Percentiles rank a stretch among this genome's conserved stretches.
Conservation (phyloP, 2,797 vertebrate genomes). For the Poeciliopsis infans region DNA sequence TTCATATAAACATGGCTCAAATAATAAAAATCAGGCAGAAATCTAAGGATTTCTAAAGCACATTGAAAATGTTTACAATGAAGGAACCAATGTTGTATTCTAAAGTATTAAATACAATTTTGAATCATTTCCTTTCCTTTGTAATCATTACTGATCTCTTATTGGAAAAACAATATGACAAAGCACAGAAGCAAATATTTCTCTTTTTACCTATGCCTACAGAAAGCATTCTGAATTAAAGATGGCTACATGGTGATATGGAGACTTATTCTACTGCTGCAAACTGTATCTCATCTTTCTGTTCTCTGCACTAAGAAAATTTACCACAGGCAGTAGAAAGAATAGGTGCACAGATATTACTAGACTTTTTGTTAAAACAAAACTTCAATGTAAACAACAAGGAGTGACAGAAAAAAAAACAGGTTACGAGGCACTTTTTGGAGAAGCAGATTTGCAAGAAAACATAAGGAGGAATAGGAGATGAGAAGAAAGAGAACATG, state of each 20-base stretch:
- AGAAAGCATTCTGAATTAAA: background rate
- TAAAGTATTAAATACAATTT: background rate
- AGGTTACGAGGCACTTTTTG: background rate
- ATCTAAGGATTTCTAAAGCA: background rate
- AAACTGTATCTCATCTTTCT: background rate
- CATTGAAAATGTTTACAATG: background rate
- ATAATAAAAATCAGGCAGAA: background rate
- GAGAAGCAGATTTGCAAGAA: slow-evolving; percentile 1
- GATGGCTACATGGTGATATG: background rate
- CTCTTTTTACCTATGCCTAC: background rate
- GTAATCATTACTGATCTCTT: background rate
- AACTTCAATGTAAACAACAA: background rate
- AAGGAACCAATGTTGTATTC: background rate
- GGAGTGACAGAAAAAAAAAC: background rate
- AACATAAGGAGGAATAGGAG: background rate
- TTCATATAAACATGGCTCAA: background rate
- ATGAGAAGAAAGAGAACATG: background rate
- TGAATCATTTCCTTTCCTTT: background rate
- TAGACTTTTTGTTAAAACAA: background rate
- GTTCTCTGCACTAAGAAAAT: background rate
- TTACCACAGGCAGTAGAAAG: background rate
- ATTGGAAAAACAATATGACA: background rate
- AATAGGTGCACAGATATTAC: background rate
- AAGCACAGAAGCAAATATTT: background rate
- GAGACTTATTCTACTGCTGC: background rate